Evolutionary conservation across 92 coral and sea anemone genomes (phyloP), one percentile per base, ranked within the genome.

Genomic region (Phenganax stokvisi): DNA sequence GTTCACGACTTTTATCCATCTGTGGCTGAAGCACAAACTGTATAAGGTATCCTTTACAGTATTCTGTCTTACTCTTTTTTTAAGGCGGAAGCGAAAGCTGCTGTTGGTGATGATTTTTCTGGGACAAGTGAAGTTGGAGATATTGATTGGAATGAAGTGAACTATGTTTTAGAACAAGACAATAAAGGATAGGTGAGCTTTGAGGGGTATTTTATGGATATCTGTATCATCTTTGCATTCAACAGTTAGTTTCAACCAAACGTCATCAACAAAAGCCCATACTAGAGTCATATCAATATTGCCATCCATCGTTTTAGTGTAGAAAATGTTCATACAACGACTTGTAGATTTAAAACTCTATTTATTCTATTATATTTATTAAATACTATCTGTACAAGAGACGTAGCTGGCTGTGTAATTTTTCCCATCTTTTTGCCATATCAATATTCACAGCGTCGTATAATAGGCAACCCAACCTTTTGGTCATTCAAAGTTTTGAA

Each of bases 61-160:
- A 61, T 61, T 12, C 27, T 61, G 27, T 6, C 13, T 61, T 61
- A 17, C 67, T 10, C 27, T 16, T 73, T 60, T 66, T 62, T 83
- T 15, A 71, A 94, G 99, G 99, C 99, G 69, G 99, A 96, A 80
- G 97, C 96, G 31, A 90, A 92, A 72, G 92, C 89, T 66, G 99
- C 99, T 10, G 89, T 96, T 51, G 99, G 97, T 9, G 96, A 91
- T 72, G 92, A 96, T 80, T 83, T 92, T 64, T 96, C 99, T 0
- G 97, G 92, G 69, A 92, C 91, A 75, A 96, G 92, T 31, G 97
- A 79, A 47, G 74, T 64, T 62, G 83, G 83, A 47, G 83, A 79
- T 29, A 79, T 79, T 64, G 83, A 79, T 28, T 79, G 83, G 83
- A 64, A 65, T 54, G 83, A 63, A 79, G 83, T 79, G 37, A 73